Evolutionary conservation across 2,888 invertebrate species (phyloP), one percentile per base, ranked within the genome.

Genomic region (Pammene fasciana): DNA sequence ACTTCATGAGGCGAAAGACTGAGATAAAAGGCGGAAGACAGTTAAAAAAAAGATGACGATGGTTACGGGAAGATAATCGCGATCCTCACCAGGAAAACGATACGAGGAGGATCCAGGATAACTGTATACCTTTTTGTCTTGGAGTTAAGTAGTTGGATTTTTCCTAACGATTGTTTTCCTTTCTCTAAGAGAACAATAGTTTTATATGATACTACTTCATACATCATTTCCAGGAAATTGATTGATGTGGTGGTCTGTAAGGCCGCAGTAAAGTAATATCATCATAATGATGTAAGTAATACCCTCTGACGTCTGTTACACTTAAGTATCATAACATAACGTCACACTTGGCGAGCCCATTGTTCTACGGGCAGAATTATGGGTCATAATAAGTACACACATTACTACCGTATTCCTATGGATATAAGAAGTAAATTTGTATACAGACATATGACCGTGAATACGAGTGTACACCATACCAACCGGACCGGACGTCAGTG

Each of bases 231-330:
- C 43, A 11, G 10, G 43, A 11, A 43, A 43, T 13, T 43, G 11
- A 43, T 43, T 43, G 43, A 9, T 11, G 10, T 43, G 43, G 43
- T 43, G 43, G 8, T 43, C 1, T 5, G 10, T n/a, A n/a, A n/a
- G n/a, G n/a, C n/a, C n/a, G n/a, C n/a, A n/a, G n/a, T n/a, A n/a
- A n/a, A n/a, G n/a, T n/a, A n/a, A n/a, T n/a, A n/a, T n/a, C 57
- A 59, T 26, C 18, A 59, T n/a, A 43, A 57, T 43, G 26, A 59
- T 45, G 57, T 59, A 57, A 56, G 41, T 56, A 57, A 45, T 59
- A 57, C 57, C 57, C 26, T 13, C 26, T 43, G 38, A 36, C 55
- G 38, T 38, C 43, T 18, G 57, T 45, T 59, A 59, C 45, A 59
- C 57, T 26, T 45, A 45, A 59, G 43, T 59, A 45, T 43, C 4